These are phyloP conservation scores for Drosophila pruinosa DNA, from an alignment of 1,140 invertebrate species.

Conservation along the genomic window DNA sequence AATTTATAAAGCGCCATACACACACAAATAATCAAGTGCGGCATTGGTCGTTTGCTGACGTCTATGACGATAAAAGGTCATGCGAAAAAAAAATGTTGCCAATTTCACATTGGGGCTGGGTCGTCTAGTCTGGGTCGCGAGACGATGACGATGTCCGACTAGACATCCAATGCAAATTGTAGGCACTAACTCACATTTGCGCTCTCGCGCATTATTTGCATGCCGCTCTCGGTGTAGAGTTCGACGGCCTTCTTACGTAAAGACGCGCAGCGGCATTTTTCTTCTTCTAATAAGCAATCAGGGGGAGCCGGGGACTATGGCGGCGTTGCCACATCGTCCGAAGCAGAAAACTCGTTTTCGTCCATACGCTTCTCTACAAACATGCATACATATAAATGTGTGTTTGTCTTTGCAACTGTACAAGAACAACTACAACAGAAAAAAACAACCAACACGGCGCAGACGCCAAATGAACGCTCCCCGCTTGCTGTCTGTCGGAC, in stretches of 20 bases:
- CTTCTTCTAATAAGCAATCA: slow-evolving; percentile 69
- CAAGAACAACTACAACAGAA: slow-evolving; percentile 55
- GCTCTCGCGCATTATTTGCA: slow-evolving; percentile 57
- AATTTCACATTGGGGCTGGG: slow-evolving; percentile 68
- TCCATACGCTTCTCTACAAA: slow-evolving; percentile 35
- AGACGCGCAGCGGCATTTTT: slow-evolving; percentile 69
- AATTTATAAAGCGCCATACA: slow-evolving; percentile 14
- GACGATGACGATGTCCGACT: slow-evolving; percentile 61
- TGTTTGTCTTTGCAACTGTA: slow-evolving; percentile 74
- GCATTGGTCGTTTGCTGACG: background rate
- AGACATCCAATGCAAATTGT: slow-evolving; percentile 75
- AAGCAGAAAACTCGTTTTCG: slow-evolving; percentile 69
- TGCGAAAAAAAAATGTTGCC: slow-evolving; percentile 50
- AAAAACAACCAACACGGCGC: slow-evolving; percentile 61
- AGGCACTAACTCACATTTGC: slow-evolving; percentile 9
- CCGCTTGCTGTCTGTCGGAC: slow-evolving; percentile 36
- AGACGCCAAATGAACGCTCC: slow-evolving; percentile 66
- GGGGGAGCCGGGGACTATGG: slow-evolving; percentile 18
- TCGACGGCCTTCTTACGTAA: slow-evolving; percentile 80
- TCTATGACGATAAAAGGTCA: slow-evolving; percentile 67
- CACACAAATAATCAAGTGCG: slow-evolving; percentile 8
- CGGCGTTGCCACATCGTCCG: slow-evolving; percentile 63
- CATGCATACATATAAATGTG: slow-evolving; percentile 19
- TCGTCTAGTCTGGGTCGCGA: slow-evolving; percentile 75
- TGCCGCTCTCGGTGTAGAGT: slow-evolving; percentile 61